A percentile compares a stretch with the other conserved stretches of the same genome.
phyloP scores from a whole-genome alignment of 2,797 vertebrate genomes.

The Xiphophorus birchmanni region DNA sequence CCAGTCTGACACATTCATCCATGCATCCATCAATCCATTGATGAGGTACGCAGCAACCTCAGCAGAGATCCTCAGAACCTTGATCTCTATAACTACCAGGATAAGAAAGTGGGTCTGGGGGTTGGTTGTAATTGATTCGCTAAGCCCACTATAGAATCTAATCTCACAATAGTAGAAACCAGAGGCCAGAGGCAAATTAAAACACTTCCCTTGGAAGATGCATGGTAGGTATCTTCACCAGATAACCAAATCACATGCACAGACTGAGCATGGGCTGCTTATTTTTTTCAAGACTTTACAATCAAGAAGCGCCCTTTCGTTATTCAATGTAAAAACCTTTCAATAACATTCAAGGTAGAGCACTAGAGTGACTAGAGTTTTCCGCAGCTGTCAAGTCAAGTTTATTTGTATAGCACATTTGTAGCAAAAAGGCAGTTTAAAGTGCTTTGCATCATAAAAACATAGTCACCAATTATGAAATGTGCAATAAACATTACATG shows the following conservation, averaged over 20 bases:
- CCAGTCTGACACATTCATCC: conserved; percentile 10
- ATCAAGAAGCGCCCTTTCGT: neutral
- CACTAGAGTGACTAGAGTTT: neutral
- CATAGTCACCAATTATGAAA: no score
- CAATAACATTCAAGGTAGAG: neutral
- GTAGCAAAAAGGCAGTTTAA: no score
- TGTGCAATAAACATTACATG: no score
- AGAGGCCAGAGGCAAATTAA: neutral
- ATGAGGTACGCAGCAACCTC: neutral
- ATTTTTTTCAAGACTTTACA: neutral
- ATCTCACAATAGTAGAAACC: neutral
- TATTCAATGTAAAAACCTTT: neutral
- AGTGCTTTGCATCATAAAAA: no score
- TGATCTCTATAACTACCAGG: neutral
- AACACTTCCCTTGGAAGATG: neutral
- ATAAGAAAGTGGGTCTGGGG: neutral
- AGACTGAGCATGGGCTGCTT: neutral
- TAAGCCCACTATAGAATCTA: neutral
- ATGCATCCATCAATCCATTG: conserved; percentile 1
- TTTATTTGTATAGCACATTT: no score
- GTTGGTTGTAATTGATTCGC: neutral
- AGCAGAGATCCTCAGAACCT: neutral
- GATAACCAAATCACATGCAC: neutral
- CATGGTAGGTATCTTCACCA: neutral
- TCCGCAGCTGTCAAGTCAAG: neutral